Base-by-base conservation (phyloP, 2,888 invertebrate genomes). In the Plagodis pulveraria region DNA sequence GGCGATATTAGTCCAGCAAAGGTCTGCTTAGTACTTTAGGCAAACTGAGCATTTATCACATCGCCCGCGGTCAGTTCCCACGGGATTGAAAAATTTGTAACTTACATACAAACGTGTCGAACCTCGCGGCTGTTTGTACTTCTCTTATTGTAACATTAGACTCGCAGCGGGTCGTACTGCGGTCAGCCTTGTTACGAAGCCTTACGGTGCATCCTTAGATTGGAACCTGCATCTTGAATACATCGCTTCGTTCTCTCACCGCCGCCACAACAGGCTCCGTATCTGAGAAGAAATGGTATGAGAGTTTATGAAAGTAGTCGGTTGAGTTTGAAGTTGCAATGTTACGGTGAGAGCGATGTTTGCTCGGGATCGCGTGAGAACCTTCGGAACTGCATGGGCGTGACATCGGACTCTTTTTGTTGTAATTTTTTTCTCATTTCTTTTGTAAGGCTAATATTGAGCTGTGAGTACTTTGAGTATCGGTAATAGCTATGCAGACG, bases 311-410 rank as follows among this genome's bases (percentile, higher is more conserved):
- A 79, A 75, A 79, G 81, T 76, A 71, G 73, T 74, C 78, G 80
- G 67, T 69, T 69, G 69, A 74, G 78, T 78, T 73, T 85, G 80
- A 77, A 72, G 77, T 86, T 84, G 83, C 87, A 75, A 73, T 75
- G 74, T 74, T 81, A 70, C 65, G 70, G 85, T 85, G 81, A 74
- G 77, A 76, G 81, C 76, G 81, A 75, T 90, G 85, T 91, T 91
- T 91, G 88, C 80, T 88, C 79, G 85, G 77, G 82, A 80, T 82
- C 83, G 84, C 91, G 91, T 91, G 91, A 91, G 91, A 92, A 91
- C 85, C 86, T 81, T 82, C 76, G 75, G 85, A 83, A 86, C 86
- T 87, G 89, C 90, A 90, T 89, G 85, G 89, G 90, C 91, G 91
- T 92, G 91, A 91, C 91, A 90, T 89, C 80, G 85, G 80, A 79